Percentiles rank a stretch among this genome's conserved stretches.
Conservation (phyloP, 2,888 invertebrate genomes). For the Epirrhoe alternata region DNA sequence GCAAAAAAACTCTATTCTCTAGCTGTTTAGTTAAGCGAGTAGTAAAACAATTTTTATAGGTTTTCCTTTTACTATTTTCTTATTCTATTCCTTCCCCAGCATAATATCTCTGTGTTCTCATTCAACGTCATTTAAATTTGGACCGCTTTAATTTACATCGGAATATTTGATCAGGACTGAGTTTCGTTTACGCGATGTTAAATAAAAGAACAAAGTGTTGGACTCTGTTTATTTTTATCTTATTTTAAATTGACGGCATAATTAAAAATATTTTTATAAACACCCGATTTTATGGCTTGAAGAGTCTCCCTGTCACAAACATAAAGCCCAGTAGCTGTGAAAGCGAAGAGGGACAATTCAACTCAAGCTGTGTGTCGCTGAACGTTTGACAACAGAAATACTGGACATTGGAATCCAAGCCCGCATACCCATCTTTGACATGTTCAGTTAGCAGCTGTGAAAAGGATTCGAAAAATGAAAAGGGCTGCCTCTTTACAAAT, state of each 20-base stretch:
- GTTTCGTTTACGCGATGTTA: constrained; percentile 1
- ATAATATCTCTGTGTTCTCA: constrained; percentile 51
- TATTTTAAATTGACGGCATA: not conserved
- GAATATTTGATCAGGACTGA: constrained; percentile 20
- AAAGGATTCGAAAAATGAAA: constrained; percentile 18
- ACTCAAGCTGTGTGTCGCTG: constrained; percentile 40
- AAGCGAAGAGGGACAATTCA: constrained; percentile 47
- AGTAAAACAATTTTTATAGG: constrained; percentile 76
- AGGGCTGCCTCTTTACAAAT: not conserved
- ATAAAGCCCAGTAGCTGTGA: constrained; percentile 47
- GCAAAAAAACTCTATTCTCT: constrained; percentile 70
- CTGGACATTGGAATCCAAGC: constrained; percentile 27
- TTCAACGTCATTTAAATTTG: constrained; percentile 40
- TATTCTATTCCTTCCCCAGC: constrained; percentile 57
- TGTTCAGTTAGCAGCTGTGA: constrained; percentile 19
- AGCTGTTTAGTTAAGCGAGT: constrained; percentile 67
- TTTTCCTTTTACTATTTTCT: constrained; percentile 66
- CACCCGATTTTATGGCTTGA: constrained; percentile 10
- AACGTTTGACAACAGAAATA: constrained; percentile 39
- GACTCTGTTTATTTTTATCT: not conserved
- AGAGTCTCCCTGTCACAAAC: constrained; percentile 36
- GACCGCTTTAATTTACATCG: constrained; percentile 32
- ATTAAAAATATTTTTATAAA: not conserved
- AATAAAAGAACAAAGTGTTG: not conserved
- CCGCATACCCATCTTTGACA: constrained; percentile 21